A percentile compares a stretch with the other conserved stretches of the same genome.
Evolutionary conservation across 2,888 invertebrate genomes (phyloP).

Genomic region (Stramonita haemastoma): DNA sequence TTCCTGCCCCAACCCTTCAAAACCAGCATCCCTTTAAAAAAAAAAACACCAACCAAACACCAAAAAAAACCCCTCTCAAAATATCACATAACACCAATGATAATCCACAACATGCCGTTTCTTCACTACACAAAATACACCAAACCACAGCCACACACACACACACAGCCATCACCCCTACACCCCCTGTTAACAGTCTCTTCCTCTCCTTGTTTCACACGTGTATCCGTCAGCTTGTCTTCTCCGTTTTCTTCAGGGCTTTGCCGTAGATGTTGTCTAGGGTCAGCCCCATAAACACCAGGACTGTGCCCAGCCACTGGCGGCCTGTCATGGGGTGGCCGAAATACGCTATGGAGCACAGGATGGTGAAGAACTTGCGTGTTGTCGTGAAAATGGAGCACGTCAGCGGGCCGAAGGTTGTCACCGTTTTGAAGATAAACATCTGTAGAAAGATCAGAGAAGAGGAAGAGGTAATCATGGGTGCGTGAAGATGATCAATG

Average conservation of each 20-base stretch:
- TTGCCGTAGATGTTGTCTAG: slow-evolving; percentile 83
- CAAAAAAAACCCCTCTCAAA: neutral
- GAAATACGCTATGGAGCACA: slow-evolving; percentile 94
- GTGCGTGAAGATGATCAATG: neutral
- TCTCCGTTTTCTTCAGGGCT: slow-evolving; percentile 62
- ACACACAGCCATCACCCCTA: neutral
- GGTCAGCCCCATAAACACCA: slow-evolving; percentile 90
- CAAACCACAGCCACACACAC: neutral
- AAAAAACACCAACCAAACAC: neutral
- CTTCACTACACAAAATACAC: neutral
- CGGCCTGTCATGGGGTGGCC: slow-evolving; percentile 87
- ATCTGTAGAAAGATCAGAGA: slow-evolving; percentile 79
- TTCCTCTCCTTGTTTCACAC: neutral
- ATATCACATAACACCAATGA: no score
- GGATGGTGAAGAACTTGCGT: slow-evolving; percentile 97
- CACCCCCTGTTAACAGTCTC: neutral
- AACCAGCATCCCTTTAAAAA: no score
- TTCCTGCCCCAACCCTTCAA: no score
- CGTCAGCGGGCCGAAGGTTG: slow-evolving; percentile 94
- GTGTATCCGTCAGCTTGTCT: neutral
- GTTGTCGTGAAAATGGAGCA: slow-evolving; percentile 98
- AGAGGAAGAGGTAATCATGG: no score
- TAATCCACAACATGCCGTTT: neutral
- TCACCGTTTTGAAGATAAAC: slow-evolving; percentile 96
- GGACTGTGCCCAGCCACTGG: slow-evolving; percentile 92